Evolutionary conservation across 2,797 vertebrate species (phyloP), one percentile per base, ranked within the genome.

Genomic region (Catostomus latipinnis): DNA sequence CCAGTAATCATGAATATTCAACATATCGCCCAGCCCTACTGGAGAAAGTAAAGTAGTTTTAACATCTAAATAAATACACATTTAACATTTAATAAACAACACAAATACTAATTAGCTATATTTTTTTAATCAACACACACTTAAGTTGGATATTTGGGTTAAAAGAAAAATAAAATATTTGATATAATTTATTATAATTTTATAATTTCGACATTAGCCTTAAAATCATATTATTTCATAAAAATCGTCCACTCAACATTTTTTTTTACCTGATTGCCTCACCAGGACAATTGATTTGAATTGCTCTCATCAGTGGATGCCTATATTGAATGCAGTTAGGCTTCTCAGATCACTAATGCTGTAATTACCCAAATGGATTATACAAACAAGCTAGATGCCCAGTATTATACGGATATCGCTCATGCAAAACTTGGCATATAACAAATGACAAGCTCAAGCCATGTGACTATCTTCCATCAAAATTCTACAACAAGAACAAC

Each of bases 321-420:
- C 57, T 53, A 71, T 71, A 62, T 22, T 34, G 46, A 78, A 78
- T 70, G 66, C 76, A 78, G 45, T 62, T 78, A 78, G 57, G 67
- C 67, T 53, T 62, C 67, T 76, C 45, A 57, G 34, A 67, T 67
- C 74, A 14, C 57, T 67, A 66, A 76, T 58, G 69, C 61, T 58
- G 49, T 72, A 82, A 82, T 77, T 82, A 82, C 70, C 54, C 74
- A 68, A 60, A 76, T 67, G 22, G 68, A 60, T 76, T 71, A 71
- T 71, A 57, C 57, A 71, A 63, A 58, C 62, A 76, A 56, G 74
- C 67, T 48, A 63, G 18, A 70, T 54, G 13, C 46, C 14, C 22
- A 45, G 58, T 76, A 62, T 81, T 56, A 65, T 67, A 71, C 6
- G 10, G 45, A 66, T 74, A 60, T 72, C 46, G 43, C 14, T 80